These are phyloP conservation scores for Marisa cornuarietis DNA, from an alignment of 1,140 invertebrate genomes.

Conservation along the genomic window DNA sequence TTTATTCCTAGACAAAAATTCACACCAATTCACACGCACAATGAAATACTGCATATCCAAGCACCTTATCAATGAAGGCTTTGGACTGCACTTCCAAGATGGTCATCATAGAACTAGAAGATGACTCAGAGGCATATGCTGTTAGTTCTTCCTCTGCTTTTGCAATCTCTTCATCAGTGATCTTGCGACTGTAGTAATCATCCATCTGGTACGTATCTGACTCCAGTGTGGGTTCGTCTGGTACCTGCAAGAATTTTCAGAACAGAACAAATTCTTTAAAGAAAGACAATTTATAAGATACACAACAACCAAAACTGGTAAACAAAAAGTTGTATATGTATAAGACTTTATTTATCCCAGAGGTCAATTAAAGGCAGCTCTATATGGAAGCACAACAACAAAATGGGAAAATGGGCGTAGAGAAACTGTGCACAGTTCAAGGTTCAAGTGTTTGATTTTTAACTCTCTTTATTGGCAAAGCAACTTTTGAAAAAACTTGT, in stretches of 20 bases:
- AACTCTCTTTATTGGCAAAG: too few relatives aligned
- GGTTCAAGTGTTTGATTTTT: too few relatives aligned
- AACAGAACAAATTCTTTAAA: background rate
- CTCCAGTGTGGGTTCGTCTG: constrained; percentile 9
- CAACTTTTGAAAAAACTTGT: too few relatives aligned
- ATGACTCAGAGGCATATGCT: constrained; percentile 23
- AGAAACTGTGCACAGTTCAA: too few relatives aligned
- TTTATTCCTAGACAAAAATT: too few relatives aligned
- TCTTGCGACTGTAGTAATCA: constrained; percentile 30
- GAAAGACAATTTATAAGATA: background rate
- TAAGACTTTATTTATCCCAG: background rate
- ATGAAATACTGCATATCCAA: background rate
- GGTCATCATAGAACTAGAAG: constrained; percentile 24
- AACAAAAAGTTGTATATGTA: background rate
- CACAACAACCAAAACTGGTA: background rate
- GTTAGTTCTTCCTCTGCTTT: constrained; percentile 38
- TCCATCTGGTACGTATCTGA: constrained; percentile 17
- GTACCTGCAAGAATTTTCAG: background rate
- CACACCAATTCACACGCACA: background rate
- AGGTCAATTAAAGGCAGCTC: background rate
- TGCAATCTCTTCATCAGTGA: constrained; percentile 35
- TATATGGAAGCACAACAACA: background rate
- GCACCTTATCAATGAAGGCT: constrained; percentile 44
- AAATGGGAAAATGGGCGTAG: background rate
- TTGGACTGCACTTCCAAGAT: constrained; percentile 37